Conservation (phyloP, 2,888 invertebrate species). For the Biston betularia region DNA sequence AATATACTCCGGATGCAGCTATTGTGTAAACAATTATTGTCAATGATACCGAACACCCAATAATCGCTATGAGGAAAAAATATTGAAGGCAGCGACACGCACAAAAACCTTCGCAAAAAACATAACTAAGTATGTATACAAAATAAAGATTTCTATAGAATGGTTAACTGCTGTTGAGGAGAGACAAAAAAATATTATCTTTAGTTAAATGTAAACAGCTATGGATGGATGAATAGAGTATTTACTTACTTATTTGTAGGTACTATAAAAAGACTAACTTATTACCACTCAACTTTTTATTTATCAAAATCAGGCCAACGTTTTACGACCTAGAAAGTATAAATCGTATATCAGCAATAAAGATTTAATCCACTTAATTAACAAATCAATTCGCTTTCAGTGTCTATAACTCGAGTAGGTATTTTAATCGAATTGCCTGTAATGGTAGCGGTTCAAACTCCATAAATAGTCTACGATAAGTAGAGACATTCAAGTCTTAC, state of each 20-base stretch:
- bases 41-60: slow-evolving; percentile 50
- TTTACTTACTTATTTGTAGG: slow-evolving; percentile 18
- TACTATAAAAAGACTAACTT: slow-evolving; percentile 22
- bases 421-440: slow-evolving; percentile 29
- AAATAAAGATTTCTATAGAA: slow-evolving; percentile 52
- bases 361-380: slow-evolving; percentile 27
- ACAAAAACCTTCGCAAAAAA: slow-evolving; percentile 60
- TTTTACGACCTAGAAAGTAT: slow-evolving; percentile 23
- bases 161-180: slow-evolving; percentile 48
- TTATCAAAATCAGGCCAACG: slow-evolving; percentile 9
- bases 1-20: slow-evolving; percentile 50
- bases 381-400: slow-evolving; percentile 27
- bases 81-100: slow-evolving; percentile 39
- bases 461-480: slow-evolving; percentile 13
- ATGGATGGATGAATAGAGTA: slow-evolving; percentile 24
- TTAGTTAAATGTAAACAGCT: slow-evolving; percentile 31
- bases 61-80: slow-evolving; percentile 46
- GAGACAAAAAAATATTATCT: slow-evolving; percentile 43
- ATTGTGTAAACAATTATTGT: slow-evolving; percentile 62
- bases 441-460: slow-evolving; percentile 20
- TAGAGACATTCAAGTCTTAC: slow-evolving; percentile 29
- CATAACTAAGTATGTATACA: slow-evolving; percentile 38
- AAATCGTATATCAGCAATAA: slow-evolving; percentile 13
- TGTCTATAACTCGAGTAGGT: slow-evolving; percentile 15
- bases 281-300: slow-evolving; percentile 18